Evolutionary conservation across 64 coral and sea anemone genomes (phyloP).

Genomic region (Trachythela sp.): DNA sequence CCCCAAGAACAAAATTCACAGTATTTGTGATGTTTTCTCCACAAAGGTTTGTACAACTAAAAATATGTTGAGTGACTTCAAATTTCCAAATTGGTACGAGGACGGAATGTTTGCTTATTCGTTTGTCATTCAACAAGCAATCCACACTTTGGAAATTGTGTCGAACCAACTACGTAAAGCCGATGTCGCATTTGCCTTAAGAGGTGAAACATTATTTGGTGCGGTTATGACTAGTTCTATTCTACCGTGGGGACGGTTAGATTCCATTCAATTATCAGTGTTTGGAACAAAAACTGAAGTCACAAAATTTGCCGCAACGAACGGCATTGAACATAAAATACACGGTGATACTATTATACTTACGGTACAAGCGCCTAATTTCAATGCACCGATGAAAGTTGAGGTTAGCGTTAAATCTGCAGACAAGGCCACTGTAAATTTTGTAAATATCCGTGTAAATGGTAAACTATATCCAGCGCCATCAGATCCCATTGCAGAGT

Average conservation of each 20-base stretch:
- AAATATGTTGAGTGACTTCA: background rate
- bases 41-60: background rate
- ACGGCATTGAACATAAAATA: background rate
- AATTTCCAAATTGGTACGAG: background rate
- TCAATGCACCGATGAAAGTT: background rate
- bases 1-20: background rate
- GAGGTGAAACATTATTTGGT: slow-evolving; percentile 9
- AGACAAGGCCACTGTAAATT: background rate
- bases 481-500: background rate
- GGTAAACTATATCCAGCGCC: background rate
- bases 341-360: background rate
- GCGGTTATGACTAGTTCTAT: background rate
- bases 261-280: background rate
- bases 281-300: background rate
- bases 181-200: background rate
- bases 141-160: background rate
- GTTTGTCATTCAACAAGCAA: slow-evolving; percentile 1
- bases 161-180: background rate
- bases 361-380: background rate
- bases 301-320: background rate
- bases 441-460: background rate
- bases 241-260: slow-evolving; percentile 3
- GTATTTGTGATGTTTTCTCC: background rate
- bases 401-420: background rate
- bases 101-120: slow-evolving; percentile 11